Conservation (phyloP, 2,797 vertebrate species). For the Oreonectes daqikongensis region DNA sequence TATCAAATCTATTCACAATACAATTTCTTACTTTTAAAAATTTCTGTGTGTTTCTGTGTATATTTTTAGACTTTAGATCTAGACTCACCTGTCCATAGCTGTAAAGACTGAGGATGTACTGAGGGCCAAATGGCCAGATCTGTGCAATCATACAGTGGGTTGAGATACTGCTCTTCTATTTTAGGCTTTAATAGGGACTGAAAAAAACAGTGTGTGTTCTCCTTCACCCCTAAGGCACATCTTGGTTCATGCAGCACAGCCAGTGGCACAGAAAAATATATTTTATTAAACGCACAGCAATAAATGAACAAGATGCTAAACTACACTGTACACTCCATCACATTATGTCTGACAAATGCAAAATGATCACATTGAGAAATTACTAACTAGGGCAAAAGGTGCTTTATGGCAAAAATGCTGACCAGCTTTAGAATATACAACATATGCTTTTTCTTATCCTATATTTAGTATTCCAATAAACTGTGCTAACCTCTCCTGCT, state of each 20-base stretch:
- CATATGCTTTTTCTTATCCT: not conserved
- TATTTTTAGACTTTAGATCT: not conserved
- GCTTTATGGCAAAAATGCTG: no score
- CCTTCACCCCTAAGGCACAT: constrained; percentile 76
- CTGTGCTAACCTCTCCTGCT: constrained; percentile 80
- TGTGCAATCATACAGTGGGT: constrained; percentile 80
- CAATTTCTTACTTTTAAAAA: no score
- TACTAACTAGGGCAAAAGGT: no score
- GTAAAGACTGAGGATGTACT: constrained; percentile 85
- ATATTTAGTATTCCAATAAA: not conserved
- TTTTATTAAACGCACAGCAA: not conserved
- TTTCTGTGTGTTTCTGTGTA: not conserved
- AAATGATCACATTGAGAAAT: no score
- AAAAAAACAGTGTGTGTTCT: constrained; percentile 85
- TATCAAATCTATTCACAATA: no score
- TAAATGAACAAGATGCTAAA: not conserved
- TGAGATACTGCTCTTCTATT: constrained; percentile 71
- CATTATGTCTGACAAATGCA: no score
- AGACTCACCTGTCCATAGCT: constrained; percentile 84
- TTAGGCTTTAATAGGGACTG: constrained; percentile 70
- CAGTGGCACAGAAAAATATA: not conserved
- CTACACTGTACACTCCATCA: no score
- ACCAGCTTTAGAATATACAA: no score
- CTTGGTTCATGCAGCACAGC: constrained; percentile 61
- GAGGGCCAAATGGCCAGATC: constrained; percentile 87